These are phyloP conservation scores for Crotalus tigris DNA, from an alignment of 2,113 vertebrate species.

Conservation along the genomic window DNA sequence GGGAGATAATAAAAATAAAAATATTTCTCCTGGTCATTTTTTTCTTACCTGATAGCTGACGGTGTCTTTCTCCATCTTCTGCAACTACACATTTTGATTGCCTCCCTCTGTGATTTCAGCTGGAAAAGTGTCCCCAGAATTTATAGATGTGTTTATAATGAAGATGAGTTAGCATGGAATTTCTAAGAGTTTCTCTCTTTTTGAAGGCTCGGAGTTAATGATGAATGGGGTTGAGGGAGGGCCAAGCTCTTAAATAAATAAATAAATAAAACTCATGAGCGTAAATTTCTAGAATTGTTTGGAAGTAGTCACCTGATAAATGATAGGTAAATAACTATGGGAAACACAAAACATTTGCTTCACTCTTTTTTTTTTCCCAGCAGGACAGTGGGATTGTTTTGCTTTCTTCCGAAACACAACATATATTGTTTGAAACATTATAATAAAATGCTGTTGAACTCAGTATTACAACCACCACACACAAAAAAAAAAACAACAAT, in stretches of 20 bases:
- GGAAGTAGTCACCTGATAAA: slow-evolving; percentile 57
- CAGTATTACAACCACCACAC: neutral
- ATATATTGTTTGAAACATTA: slow-evolving; percentile 59
- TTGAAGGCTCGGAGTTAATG: slow-evolving; percentile 43
- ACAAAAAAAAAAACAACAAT: neutral
- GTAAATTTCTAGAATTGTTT: slow-evolving; percentile 52
- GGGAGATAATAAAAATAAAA: neutral
- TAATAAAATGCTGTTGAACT: slow-evolving; percentile 37
- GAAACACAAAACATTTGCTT: slow-evolving; percentile 58
- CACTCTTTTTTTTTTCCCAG: slow-evolving; percentile 39
- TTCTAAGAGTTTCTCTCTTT: slow-evolving; percentile 63
- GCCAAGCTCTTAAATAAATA: slow-evolving; percentile 30
- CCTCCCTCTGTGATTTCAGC: slow-evolving; percentile 42
- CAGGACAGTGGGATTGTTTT: slow-evolving; percentile 9
- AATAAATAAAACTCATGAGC: slow-evolving; percentile 41
- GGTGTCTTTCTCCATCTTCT: slow-evolving; percentile 64
- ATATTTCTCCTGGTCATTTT: neutral
- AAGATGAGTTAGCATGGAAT: slow-evolving; percentile 49
- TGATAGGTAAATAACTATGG: slow-evolving; percentile 63
- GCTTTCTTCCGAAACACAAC: slow-evolving; percentile 63
- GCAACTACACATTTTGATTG: slow-evolving; percentile 56
- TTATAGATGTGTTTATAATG: slow-evolving; percentile 69
- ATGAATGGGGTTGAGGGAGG: slow-evolving; percentile 38
- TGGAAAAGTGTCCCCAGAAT: slow-evolving; percentile 51
- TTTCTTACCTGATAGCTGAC: slow-evolving; percentile 66